phyloP scores from a whole-genome alignment of 2,888 invertebrate genomes.

The Chloroclysta siterata region DNA sequence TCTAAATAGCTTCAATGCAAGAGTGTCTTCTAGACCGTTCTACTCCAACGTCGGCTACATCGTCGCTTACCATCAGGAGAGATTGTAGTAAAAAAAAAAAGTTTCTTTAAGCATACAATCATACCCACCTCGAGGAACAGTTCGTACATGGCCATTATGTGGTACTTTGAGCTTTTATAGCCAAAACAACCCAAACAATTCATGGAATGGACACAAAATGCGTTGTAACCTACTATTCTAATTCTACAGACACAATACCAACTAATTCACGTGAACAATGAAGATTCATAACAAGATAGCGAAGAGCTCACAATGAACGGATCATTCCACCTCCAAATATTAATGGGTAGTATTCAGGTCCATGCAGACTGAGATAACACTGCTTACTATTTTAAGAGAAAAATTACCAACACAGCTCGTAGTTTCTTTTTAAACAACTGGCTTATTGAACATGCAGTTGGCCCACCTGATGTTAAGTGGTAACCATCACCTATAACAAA shows the following conservation, averaged over 20 bases:
- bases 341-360: slow-evolving; percentile 33
- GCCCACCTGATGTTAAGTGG: too few relatives aligned
- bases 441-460: too few relatives aligned
- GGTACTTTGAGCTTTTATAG: neutral
- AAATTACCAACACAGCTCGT: too few relatives aligned
- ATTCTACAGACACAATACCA: slow-evolving; percentile 23
- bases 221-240: slow-evolving; percentile 17
- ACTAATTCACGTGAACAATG: slow-evolving; percentile 38
- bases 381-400: neutral
- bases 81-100: too few relatives aligned
- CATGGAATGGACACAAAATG: slow-evolving; percentile 11
- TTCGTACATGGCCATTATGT: neutral
- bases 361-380: neutral
- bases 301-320: slow-evolving; percentile 38
- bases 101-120: too few relatives aligned
- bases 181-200: neutral
- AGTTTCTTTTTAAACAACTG: neutral
- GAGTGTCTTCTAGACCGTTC: too few relatives aligned
- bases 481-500: too few relatives aligned
- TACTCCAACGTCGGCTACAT: too few relatives aligned
- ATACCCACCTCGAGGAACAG: too few relatives aligned
- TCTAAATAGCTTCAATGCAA: too few relatives aligned
- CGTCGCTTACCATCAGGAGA: too few relatives aligned
- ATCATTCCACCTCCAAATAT: slow-evolving; percentile 35
- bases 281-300: slow-evolving; percentile 38